Conservation (phyloP, 2,113 vertebrate genomes). For the Hippolais icterina region DNA sequence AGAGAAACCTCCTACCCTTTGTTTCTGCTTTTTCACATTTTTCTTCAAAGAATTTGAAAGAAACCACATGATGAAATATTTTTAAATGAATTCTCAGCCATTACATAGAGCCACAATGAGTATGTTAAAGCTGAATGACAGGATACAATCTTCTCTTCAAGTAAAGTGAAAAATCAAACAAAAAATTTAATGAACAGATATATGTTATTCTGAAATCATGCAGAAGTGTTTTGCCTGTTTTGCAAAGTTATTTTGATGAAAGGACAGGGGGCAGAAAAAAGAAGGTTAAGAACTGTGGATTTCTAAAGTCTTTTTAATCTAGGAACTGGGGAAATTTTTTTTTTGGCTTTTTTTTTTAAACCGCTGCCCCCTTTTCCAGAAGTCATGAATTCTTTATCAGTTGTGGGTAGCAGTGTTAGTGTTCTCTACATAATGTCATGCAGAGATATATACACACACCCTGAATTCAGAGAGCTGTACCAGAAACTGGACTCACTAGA, state of each 20-base stretch:
- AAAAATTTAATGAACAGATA: neutral
- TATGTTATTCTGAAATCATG: neutral
- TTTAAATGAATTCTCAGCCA: neutral
- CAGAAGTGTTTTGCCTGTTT: neutral
- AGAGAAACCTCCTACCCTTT: neutral
- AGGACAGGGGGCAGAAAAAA: neutral
- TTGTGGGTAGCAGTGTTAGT: neutral
- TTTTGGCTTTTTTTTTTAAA: neutral
- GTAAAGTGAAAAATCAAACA: neutral
- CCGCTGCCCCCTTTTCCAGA: neutral
- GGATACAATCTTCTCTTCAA: neutral
- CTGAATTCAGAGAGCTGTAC: neutral
- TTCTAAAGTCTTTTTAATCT: neutral
- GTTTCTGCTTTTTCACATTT: neutral
- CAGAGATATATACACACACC: neutral
- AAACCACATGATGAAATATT: neutral
- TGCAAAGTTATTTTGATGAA: neutral
- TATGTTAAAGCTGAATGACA: neutral
- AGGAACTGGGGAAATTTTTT: neutral
- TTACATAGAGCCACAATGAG: neutral
- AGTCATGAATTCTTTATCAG: slow-evolving; percentile 45
- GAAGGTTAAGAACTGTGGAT: neutral
- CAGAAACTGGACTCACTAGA: neutral
- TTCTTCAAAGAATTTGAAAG: neutral
- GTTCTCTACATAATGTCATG: neutral